Base-by-base conservation (phyloP, 2,113 vertebrate species). In the Aegithalos caudatus region DNA sequence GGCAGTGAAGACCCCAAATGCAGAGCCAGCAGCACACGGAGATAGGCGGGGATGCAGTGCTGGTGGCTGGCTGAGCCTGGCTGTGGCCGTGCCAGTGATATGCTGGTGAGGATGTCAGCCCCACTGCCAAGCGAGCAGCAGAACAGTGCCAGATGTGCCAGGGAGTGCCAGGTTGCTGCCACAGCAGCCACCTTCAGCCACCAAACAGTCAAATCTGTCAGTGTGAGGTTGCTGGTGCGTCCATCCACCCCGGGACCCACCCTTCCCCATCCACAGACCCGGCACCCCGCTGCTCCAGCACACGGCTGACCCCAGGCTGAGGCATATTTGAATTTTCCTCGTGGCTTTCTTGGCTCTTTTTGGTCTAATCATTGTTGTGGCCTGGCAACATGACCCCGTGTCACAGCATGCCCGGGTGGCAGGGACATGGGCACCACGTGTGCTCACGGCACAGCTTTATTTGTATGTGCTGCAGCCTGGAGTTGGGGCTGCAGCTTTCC, bases 401-500 rank as follows among this genome's bases (percentile, higher is more conserved):
- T 51, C 87, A 66, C 87, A 44, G 80, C 12, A 0, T 53, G 71
- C 31, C 3, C 0, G 11, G 83, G 78, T 24, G 8, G 47, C 10
- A 19, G 84, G 56, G 73, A 44, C 56, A 7, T 1, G 10, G 70
- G 47, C 56, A 61, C 61, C 90, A 28, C 45, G 29, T 81, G 94
- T 3, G 29, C 66, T 23, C 20, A 0, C 4, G 2, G 53, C 54
- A 10, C 86, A 80, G 86, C 61, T 87, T 94, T 90, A 94, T 97
- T 96, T 95, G 88, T 95, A 56, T 96, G 95, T 93, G 77, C 95
- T 95, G 78, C 92, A 89, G 81, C 88, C 85, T 2, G 50, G 78
- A 90, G 95, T 86, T 93, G 92, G 87, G 95, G 72, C 86, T 88
- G 82, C 96, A 92, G 89, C 93, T 92, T 94, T 77, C 94, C 92